Evolutionary conservation across 1,140 invertebrate species (phyloP).

Genomic region (Tribolium castaneum): DNA sequence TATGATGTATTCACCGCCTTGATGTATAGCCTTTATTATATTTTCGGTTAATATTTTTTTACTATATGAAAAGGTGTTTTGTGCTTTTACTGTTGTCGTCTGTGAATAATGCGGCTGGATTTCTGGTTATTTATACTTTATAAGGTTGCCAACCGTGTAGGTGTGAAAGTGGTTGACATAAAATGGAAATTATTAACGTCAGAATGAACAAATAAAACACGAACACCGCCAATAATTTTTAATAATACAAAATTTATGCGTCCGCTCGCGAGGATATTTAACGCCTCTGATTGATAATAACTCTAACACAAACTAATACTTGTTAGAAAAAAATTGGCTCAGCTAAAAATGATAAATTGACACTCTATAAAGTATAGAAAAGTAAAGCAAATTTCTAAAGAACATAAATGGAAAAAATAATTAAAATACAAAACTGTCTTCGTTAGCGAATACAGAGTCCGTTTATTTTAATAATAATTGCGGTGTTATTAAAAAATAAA

Average conservation of each 20-base stretch:
- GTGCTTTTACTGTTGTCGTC: slow-evolving; percentile 43
- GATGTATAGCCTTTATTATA: slow-evolving; percentile 49
- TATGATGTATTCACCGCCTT: slow-evolving; percentile 48
- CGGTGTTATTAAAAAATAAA: neutral
- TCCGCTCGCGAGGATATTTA: slow-evolving; percentile 13
- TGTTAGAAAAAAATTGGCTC: too few relatives aligned
- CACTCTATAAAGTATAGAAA: too few relatives aligned
- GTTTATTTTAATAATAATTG: too few relatives aligned
- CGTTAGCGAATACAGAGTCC: too few relatives aligned
- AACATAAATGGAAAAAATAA: too few relatives aligned
- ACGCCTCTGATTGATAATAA: slow-evolving; percentile 10
- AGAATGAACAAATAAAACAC: slow-evolving; percentile 39
- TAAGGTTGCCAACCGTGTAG: slow-evolving; percentile 47
- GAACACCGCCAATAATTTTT: slow-evolving; percentile 45
- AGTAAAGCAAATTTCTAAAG: too few relatives aligned
- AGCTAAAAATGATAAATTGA: too few relatives aligned
- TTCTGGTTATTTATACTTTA: slow-evolving; percentile 43
- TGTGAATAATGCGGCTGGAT: slow-evolving; percentile 47
- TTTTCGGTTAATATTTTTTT: slow-evolving; percentile 47
- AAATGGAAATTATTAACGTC: slow-evolving; percentile 47
- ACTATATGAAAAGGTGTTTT: slow-evolving; percentile 38
- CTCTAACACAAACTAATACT: too few relatives aligned
- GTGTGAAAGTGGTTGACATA: slow-evolving; percentile 50
- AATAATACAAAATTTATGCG: slow-evolving; percentile 45
- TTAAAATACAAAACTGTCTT: too few relatives aligned